Conservation (phyloP, 1,140 invertebrate species). For the Heliconius hermathena region DNA sequence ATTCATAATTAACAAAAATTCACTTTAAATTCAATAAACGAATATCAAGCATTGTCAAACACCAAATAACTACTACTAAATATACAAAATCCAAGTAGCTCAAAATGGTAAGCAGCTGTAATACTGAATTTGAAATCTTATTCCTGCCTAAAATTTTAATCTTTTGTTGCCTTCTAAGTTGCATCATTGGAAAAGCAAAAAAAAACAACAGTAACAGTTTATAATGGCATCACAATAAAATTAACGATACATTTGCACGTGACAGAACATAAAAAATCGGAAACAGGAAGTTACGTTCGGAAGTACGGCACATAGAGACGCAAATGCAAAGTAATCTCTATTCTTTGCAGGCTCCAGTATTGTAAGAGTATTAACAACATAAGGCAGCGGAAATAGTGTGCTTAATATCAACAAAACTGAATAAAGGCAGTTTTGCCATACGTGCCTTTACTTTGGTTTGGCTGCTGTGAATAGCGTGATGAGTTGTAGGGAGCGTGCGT, state of each 20-base stretch:
- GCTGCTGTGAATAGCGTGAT: slow-evolving; percentile 41
- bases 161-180: background rate
- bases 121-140: background rate
- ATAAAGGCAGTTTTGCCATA: slow-evolving; percentile 55
- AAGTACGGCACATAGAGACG: slow-evolving; percentile 32
- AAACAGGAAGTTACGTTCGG: slow-evolving; percentile 31
- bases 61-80: too few species aligned
- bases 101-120: background rate
- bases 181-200: background rate
- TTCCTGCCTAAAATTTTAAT: background rate
- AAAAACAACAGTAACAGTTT: background rate
- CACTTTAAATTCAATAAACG: too few species aligned
- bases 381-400: slow-evolving; percentile 45
- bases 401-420: slow-evolving; percentile 46
- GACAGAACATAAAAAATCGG: slow-evolving; percentile 23
- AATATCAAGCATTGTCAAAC: too few species aligned
- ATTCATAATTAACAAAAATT: too few species aligned
- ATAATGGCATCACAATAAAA: background rate
- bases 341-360: slow-evolving; percentile 49
- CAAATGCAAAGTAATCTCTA: slow-evolving; percentile 29
- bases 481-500: slow-evolving; percentile 61
- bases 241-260: slow-evolving; percentile 16
- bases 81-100: background rate
- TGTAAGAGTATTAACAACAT: slow-evolving; percentile 23
- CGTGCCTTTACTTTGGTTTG: slow-evolving; percentile 58